A percentile compares a stretch with the other conserved stretches of the same genome.
Conservation (phyloP, 2,888 invertebrate species). For the Reticulitermes lucifugus region DNA sequence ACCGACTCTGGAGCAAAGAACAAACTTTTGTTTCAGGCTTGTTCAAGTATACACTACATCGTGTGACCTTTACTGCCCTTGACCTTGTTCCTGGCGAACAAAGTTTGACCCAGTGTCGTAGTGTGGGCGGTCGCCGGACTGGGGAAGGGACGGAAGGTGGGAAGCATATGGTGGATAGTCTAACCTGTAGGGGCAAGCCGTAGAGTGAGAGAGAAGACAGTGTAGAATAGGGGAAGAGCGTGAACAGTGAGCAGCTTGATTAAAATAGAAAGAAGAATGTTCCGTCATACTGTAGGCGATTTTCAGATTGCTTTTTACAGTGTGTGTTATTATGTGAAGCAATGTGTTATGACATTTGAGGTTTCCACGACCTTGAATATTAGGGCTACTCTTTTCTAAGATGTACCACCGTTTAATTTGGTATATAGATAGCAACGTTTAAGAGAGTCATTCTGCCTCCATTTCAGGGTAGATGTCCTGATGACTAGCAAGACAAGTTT, state of each 20-base stretch:
- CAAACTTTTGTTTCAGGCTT: slow-evolving; percentile 22
- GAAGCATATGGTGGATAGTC: slow-evolving; percentile 14
- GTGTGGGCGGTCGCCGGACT: slow-evolving; percentile 3
- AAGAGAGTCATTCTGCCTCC: too few relatives aligned
- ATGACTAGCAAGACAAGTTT: too few relatives aligned
- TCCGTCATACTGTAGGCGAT: background rate
- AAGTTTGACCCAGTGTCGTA: slow-evolving; percentile 45
- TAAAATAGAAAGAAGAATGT: slow-evolving; percentile 14
- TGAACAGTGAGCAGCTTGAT: background rate
- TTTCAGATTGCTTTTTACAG: too few relatives aligned
- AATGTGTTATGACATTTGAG: too few relatives aligned
- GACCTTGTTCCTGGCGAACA: slow-evolving; percentile 41
- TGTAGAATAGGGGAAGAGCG: background rate
- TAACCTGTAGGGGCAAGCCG: background rate
- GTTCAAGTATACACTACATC: background rate
- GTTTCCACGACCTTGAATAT: too few relatives aligned
- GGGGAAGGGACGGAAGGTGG: slow-evolving; percentile 11
- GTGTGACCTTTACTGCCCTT: slow-evolving; percentile 40
- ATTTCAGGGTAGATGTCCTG: too few relatives aligned
- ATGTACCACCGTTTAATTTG: too few relatives aligned
- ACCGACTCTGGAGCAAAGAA: too few relatives aligned
- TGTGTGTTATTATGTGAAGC: too few relatives aligned
- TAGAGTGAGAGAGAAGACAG: background rate
- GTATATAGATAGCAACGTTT: too few relatives aligned
- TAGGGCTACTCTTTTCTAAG: too few relatives aligned